A percentile compares a stretch with the other conserved stretches of the same genome.
Evolutionary conservation across 2,888 invertebrate species (phyloP).

Genomic region (Nymphalis polychloros): DNA sequence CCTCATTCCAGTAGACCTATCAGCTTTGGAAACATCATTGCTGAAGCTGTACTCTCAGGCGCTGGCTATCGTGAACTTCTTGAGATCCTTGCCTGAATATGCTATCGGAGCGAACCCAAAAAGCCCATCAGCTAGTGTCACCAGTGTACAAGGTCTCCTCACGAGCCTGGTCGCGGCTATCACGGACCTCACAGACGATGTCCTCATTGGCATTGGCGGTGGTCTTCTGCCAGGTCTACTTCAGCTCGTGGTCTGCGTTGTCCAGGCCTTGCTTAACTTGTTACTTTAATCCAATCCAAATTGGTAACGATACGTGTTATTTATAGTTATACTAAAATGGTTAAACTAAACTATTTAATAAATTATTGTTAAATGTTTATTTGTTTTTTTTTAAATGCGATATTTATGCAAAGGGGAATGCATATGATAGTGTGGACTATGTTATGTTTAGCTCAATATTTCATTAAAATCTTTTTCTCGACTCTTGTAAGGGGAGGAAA

Average conservation of each 20-base stretch:
- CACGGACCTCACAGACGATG: slow-evolving; percentile 64
- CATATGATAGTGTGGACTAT: no score
- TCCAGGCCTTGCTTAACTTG: slow-evolving; percentile 58
- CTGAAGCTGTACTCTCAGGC: slow-evolving; percentile 73
- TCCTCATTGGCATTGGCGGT: slow-evolving; percentile 65
- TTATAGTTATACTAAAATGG: not conserved
- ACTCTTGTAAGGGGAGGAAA: no score
- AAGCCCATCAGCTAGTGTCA: slow-evolving; percentile 52
- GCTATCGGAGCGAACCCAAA: slow-evolving; percentile 67
- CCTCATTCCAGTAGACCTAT: slow-evolving; percentile 69
- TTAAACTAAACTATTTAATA: slow-evolving; percentile 12
- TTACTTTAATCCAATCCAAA: slow-evolving; percentile 48
- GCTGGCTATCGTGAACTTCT: slow-evolving; percentile 71
- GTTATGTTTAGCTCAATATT: no score
- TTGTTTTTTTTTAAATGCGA: not conserved
- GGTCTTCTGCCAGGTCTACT: slow-evolving; percentile 66
- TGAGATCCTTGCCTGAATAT: slow-evolving; percentile 66
- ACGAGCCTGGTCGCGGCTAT: slow-evolving; percentile 56
- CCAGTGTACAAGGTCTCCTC: slow-evolving; percentile 62
- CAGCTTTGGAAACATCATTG: slow-evolving; percentile 69
- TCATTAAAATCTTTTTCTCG: no score
- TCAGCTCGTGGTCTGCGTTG: slow-evolving; percentile 64
- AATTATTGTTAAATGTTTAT: not conserved
- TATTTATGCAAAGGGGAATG: no score
- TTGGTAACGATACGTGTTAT: slow-evolving; percentile 38